Base-by-base conservation (phyloP, 2,113 vertebrate genomes). In the Rhabdornis inornatus region DNA sequence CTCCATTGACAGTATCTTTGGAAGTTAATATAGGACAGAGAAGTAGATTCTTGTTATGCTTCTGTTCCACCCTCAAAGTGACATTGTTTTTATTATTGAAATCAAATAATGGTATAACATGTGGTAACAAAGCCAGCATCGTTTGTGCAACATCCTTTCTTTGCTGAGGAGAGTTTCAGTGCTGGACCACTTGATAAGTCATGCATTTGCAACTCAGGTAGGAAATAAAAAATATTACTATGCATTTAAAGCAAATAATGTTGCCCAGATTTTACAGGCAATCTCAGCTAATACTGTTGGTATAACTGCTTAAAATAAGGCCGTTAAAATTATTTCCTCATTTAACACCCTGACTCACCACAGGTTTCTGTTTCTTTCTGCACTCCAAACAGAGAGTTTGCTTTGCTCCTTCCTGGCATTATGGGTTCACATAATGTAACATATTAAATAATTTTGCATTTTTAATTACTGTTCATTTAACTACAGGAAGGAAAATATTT, bases 351-450 rank as follows among this genome's bases (percentile, higher is more conserved):
- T 72, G 33, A 55, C 20, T 44, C 15, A 0, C 8, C 30, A 44
- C 10, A 56, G 35, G 13, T 82, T 96, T 83, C 65, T 75, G 20
- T 0, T 53, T 76, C 78, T 55, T 65, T 35, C 50, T 93, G 8
- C 22, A 28, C 24, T 79, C 75, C 61, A 82, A 79, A 55, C 11
- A 55, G 37, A n/a, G 17, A n/a, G 15, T 17, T 91, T 87, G 30
- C 24, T 24, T 56, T 92, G 39, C 56, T 71, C 56, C 57, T 76
- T 95, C 61, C 57, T 64, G 66, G 28, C 8, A 90, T 94, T 72
- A 28, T 0, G 0, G 55, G 35, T 6, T 90, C 27, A 64, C 0
- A 1, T 75, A 61, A 56, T 44, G 13, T 55, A 74, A 42, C 16
- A 13, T 40, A 28, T 7, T 65, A 44, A 80, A 70, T 50, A 5